Base-by-base conservation (phyloP, 1,140 invertebrate genomes). In the Cotesia vestalis region DNA sequence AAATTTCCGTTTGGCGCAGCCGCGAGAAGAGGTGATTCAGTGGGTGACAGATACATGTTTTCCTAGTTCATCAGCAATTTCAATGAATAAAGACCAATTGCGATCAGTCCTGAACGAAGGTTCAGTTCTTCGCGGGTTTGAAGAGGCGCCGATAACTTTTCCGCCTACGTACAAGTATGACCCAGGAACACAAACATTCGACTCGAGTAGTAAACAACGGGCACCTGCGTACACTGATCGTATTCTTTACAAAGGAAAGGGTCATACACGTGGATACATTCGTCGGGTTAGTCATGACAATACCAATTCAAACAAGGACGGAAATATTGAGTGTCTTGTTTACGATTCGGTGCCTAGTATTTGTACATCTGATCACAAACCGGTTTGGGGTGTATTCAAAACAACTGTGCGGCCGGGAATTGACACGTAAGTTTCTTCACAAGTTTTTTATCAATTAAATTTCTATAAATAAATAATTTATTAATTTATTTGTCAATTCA, bases 161-260 rank as follows among this genome's bases (percentile, higher is more conserved):
- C 91, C 93, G 14, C 96, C 96, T 8, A 98, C 96, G 0, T 98
- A 97, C 83, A 98, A 98, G 90, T 98, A 96, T 84, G 95, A 97
- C 85, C 91, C 94, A 20, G 94, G 94, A 17, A 95, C 94, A 6
- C 92, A 96, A 84, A 91, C 91, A 79, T 97, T 96, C 83, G 96
- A 98, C 86, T 94, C 94, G 3, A 96, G 94, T 6, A 91, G 91
- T 46, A 97, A 97, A 83, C 93, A 95, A 80, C 89, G 96, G 2
- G 94, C 94, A 12, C 97, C 97, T 0, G 95, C 96, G 0, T 98
- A 96, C 76, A 97, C 95, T 0, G 95, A 98, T 85, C 89, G 96
- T 35, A 96, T 98, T 77, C 87, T 98, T 4, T 98, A 90, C 78
- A 95, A 95, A 79, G 89, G 92, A 72, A 91, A 88, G 80, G 82